Conservation (phyloP, 2,888 invertebrate genomes). For the Drosophila paracracens region DNA sequence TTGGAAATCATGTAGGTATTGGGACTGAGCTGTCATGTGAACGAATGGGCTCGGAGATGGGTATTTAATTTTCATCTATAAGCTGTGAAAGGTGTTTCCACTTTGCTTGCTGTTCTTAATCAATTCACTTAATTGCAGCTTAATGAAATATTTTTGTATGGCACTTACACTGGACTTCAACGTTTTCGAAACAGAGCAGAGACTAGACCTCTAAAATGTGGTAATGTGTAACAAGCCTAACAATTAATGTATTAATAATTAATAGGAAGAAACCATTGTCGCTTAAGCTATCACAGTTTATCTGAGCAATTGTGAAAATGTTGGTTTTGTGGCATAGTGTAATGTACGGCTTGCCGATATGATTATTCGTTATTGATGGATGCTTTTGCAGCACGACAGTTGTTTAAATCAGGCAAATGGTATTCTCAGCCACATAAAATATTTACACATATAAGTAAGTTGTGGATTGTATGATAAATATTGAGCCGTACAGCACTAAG, state of each 20-base stretch:
- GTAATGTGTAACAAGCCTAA: no score
- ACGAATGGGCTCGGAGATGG: neutral
- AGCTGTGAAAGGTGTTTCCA: conserved; percentile 40
- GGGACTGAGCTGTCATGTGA: conserved; percentile 30
- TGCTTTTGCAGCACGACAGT: conserved; percentile 42
- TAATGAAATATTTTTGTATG: conserved; percentile 63
- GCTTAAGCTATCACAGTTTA: neutral
- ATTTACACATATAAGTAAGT: conserved; percentile 46
- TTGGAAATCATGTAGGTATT: conserved; percentile 42
- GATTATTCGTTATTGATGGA: conserved; percentile 34
- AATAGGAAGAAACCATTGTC: neutral
- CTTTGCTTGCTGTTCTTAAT: conserved; percentile 33
- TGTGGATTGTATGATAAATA: conserved; percentile 57
- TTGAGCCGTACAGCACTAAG: conserved; percentile 17
- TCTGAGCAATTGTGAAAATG: neutral
- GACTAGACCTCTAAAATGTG: neutral
- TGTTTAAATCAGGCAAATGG: conserved; percentile 68
- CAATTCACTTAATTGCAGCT: conserved; percentile 50
- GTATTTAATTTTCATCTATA: conserved; percentile 30
- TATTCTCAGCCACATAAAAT: conserved; percentile 62
- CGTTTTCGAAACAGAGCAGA: no score
- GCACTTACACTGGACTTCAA: conserved; percentile 51
- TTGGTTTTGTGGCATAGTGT: conserved; percentile 6
- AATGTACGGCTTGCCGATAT: neutral
- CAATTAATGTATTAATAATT: neutral